Evolutionary conservation across 2,888 invertebrate genomes (phyloP).

Genomic region (Euphydryas editha): DNA sequence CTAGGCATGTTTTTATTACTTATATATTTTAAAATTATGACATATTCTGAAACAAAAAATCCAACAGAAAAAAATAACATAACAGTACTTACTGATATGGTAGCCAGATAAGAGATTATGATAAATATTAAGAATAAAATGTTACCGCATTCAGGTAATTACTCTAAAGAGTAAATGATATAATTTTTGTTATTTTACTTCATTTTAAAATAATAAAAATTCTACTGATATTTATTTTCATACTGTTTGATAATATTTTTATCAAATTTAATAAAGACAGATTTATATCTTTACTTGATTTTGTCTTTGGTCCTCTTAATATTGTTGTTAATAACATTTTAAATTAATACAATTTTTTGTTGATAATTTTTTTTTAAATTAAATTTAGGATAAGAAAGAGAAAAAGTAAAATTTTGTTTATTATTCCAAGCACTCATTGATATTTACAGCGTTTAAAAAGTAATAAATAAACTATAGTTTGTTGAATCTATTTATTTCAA

Average conservation of each 20-base stretch:
- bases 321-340: not conserved
- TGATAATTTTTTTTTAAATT: not conserved
- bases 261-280: not conserved
- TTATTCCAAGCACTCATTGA: not conserved
- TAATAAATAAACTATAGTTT: not conserved
- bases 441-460: not conserved
- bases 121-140: not conserved
- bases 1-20: no score
- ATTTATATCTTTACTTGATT: constrained; percentile 5
- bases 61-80: not conserved
- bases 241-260: not conserved
- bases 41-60: not conserved
- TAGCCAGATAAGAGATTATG: not conserved
- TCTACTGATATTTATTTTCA: not conserved
- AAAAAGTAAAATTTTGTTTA: not conserved
- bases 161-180: no score
- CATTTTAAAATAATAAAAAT: not conserved
- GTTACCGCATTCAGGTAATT: no score
- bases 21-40: no score
- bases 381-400: constrained; percentile 5
- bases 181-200: not conserved
- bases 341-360: not conserved
- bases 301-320: constrained; percentile 18
- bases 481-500: constrained; percentile 7
- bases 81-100: not conserved